Base-by-base conservation (phyloP, 2,113 vertebrate species). In the Ginglymostoma cirratum region DNA sequence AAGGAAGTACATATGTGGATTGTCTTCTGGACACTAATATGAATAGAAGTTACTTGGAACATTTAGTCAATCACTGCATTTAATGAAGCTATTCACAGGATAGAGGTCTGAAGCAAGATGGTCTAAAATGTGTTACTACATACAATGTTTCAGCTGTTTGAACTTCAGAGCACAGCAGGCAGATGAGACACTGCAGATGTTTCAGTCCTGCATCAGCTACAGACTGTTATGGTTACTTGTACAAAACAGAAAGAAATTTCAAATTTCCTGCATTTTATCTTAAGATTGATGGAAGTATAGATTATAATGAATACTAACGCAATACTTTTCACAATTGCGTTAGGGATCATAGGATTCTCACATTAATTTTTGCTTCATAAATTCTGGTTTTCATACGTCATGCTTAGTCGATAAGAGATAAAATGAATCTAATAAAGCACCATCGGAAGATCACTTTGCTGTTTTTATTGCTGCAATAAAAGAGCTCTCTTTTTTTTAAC, bases 211-310 rank as follows among this genome's bases (percentile, higher is more conserved):
- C 23, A 48, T 95, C 67, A 95, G 67, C 94, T 97, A 96, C 97
- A 96, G 97, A 97, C 98, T 97, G 97, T 97, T 97, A 98, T 98
- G 97, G 98, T 97, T 97, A 98, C 97, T 45, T 96, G 96, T 96
- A 97, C 96, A 96, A 97, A 96, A 97, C 97, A 97, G 69, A 66
- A 93, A 67, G 23, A 95, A 69, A 94, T 72, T 95, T 95, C 69
- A 97, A 97, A 98, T 98, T 98, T 98, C 98, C 98, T 98, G 98
- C 96, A 96, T 97, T 97, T 97, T 97, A 97, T 98, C 98, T 97
- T 96, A 97, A 96, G 96, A 98, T 97, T 97, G 97, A 97, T 97
- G 97, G 96, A 97, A 97, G 97, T 95, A 97, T 97, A 97, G 97
- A 98, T 98, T 97, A 97, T 97, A 97, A 96, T 80, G 96, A 96